A percentile compares a stretch with the other conserved stretches of the same genome.
Evolutionary conservation across 1,140 invertebrate genomes (phyloP).

Genomic region (Leptestheria dahalacensis): DNA sequence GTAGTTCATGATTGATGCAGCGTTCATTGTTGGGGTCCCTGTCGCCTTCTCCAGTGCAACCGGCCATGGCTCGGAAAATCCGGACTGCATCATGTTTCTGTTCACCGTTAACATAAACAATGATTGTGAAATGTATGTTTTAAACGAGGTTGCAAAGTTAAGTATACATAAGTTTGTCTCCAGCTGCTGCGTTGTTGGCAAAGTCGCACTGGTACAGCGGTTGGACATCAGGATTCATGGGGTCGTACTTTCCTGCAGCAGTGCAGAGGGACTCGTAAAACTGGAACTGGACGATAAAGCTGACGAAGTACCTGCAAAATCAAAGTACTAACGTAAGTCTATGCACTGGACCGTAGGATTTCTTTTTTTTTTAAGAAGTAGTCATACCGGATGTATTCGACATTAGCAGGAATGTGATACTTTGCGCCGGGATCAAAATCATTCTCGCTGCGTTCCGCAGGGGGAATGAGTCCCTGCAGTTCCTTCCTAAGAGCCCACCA

Average conservation of each 20-base stretch:
- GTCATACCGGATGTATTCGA: constrained; percentile 30
- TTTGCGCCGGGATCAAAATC: constrained; percentile 35
- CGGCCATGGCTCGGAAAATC: constrained; percentile 31
- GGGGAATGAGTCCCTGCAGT: constrained; percentile 30
- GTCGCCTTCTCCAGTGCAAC: constrained; percentile 29
- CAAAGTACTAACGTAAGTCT: background rate
- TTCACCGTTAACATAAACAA: constrained; percentile 8
- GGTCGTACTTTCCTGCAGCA: constrained; percentile 23
- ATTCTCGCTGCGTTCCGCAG: constrained; percentile 24
- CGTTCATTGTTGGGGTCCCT: constrained; percentile 27
- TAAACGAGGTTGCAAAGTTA: background rate
- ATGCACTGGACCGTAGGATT: background rate
- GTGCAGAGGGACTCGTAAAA: constrained; percentile 32
- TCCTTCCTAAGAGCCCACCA: constrained; percentile 33
- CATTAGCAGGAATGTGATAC: constrained; percentile 32
- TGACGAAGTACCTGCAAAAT: constrained; percentile 35
- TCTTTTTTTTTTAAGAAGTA: background rate
- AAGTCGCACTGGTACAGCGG: constrained; percentile 32
- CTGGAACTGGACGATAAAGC: constrained; percentile 31
- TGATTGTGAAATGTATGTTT: background rate
- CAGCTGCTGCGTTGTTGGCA: constrained; percentile 30
- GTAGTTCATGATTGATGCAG: constrained; percentile 24
- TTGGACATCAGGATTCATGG: constrained; percentile 18
- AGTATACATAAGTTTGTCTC: constrained; percentile 23
- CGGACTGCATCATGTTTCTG: constrained; percentile 31